These are phyloP conservation scores for Drosophila formosana DNA, from an alignment of 2,888 invertebrate genomes.

Conservation along the genomic window DNA sequence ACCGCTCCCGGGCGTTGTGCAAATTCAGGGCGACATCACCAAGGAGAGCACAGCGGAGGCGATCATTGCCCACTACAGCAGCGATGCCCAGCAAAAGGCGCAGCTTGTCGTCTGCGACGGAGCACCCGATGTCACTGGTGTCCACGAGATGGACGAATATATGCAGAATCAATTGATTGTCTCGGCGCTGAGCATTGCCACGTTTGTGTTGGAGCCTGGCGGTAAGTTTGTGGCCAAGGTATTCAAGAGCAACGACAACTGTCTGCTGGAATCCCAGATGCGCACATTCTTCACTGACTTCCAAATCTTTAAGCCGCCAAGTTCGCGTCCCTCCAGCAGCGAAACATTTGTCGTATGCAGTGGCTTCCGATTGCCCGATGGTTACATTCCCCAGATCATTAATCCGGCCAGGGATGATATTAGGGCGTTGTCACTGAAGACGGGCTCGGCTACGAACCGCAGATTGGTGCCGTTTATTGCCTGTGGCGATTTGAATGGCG, in stretches of 20 bases:
- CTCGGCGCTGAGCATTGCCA: slow-evolving; percentile 98
- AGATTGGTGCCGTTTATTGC: slow-evolving; percentile 96
- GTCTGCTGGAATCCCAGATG: slow-evolving; percentile 94
- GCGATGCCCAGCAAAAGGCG: slow-evolving; percentile 91
- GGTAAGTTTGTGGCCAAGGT: slow-evolving; percentile 99
- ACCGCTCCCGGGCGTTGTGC: slow-evolving; percentile 96
- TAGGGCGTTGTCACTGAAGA: slow-evolving; percentile 90
- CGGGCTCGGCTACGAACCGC: slow-evolving; percentile 90
- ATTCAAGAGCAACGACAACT: slow-evolving; percentile 97
- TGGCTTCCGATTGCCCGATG: slow-evolving; percentile 93
- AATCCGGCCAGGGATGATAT: slow-evolving; percentile 93
- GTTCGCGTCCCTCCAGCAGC: slow-evolving; percentile 98
- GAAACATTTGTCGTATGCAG: slow-evolving; percentile 98
- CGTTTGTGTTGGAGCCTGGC: slow-evolving; percentile 94
- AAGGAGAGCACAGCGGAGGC: slow-evolving; percentile 95
- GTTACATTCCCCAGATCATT: slow-evolving; percentile 90
- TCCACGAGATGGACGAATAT: slow-evolving; percentile 99
- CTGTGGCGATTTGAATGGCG: slow-evolving; percentile 92
- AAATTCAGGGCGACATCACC: slow-evolving; percentile 99
- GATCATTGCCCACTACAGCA: slow-evolving; percentile 95
- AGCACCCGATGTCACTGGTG: slow-evolving; percentile 99
- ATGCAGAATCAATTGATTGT: slow-evolving; percentile 97
- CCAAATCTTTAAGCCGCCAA: slow-evolving; percentile 95
- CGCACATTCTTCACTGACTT: slow-evolving; percentile 96
- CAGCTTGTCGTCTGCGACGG: slow-evolving; percentile 99